Evolutionary conservation across 2,888 invertebrate genomes (phyloP).

Genomic region (Melitaea athalia): DNA sequence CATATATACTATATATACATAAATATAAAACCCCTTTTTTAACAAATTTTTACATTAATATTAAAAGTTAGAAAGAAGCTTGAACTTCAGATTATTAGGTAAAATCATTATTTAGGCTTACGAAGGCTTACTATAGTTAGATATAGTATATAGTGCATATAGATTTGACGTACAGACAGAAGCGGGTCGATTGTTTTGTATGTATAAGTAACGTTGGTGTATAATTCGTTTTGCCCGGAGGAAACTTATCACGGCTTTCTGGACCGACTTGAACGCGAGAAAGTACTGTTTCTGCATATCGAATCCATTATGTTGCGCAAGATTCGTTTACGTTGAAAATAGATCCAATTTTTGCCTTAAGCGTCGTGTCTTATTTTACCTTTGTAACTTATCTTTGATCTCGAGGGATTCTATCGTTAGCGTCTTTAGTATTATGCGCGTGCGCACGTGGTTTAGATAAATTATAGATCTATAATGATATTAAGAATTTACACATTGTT

Average conservation of each 20-base stretch:
- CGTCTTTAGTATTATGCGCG: background rate
- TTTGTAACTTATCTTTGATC: conserved; percentile 20
- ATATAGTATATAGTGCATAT: background rate
- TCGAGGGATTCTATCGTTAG: conserved; percentile 5
- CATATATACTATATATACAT: too few relatives aligned
- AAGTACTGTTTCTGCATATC: conserved; percentile 41
- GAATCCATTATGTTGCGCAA: conserved; percentile 37
- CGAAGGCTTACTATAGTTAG: background rate
- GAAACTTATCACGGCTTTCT: conserved; percentile 39
- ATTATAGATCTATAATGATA: background rate
- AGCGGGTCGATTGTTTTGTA: conserved; percentile 25
- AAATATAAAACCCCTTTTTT: too few relatives aligned
- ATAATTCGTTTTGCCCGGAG: conserved; percentile 40
- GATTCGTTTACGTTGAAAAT: conserved; percentile 35
- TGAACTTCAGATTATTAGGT: too few relatives aligned
- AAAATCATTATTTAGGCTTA: too few relatives aligned
- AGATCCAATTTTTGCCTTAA: conserved; percentile 29
- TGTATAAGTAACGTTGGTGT: conserved; percentile 28
- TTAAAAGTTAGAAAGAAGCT: too few relatives aligned
- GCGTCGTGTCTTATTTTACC: conserved; percentile 15
- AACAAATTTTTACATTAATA: too few relatives aligned
- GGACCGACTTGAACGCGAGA: conserved; percentile 36
- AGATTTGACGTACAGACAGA: conserved; percentile 15
- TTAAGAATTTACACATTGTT: background rate
- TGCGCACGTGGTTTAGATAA: background rate